Evolutionary conservation across 2,797 vertebrate species (phyloP).

Genomic region (Perodicticus potto): DNA sequence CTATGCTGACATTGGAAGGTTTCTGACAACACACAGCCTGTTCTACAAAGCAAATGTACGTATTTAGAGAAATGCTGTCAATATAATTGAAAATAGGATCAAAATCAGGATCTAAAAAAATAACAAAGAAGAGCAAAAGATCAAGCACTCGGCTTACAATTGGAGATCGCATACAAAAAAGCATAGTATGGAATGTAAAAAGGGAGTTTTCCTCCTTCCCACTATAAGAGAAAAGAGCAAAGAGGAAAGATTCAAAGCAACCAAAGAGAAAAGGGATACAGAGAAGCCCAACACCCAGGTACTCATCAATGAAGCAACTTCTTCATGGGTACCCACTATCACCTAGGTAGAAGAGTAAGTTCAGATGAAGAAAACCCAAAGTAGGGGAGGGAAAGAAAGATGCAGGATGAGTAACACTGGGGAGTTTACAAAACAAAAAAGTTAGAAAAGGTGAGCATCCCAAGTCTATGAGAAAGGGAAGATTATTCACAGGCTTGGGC

Average conservation of each 20-base stretch:
- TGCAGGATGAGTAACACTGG: neutral
- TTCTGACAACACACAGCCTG: neutral
- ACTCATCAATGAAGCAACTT: neutral
- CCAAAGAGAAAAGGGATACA: neutral
- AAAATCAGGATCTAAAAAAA: neutral
- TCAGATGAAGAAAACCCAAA: slow-evolving; percentile 39
- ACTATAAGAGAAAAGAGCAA: neutral
- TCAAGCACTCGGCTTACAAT: neutral
- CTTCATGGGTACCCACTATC: neutral
- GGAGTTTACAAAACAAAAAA: neutral
- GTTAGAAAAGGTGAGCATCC: slow-evolving; percentile 36
- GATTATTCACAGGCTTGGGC: slow-evolving; percentile 63
- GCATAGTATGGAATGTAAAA: neutral
- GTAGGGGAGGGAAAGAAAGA: neutral
- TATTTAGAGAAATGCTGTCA: neutral
- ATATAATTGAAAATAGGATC: slow-evolving; percentile 9
- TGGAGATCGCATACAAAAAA: neutral
- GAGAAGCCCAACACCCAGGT: neutral
- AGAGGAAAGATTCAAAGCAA: neutral
- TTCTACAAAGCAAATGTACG: neutral
- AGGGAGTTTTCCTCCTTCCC: neutral
- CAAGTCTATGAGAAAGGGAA: slow-evolving; percentile 56
- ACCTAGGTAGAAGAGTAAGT: neutral
- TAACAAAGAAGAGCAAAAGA: neutral
- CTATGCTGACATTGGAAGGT: neutral